These are phyloP conservation scores for Pantherophis vulpinus DNA, from an alignment of 2,797 vertebrate species.

Conservation along the genomic window DNA sequence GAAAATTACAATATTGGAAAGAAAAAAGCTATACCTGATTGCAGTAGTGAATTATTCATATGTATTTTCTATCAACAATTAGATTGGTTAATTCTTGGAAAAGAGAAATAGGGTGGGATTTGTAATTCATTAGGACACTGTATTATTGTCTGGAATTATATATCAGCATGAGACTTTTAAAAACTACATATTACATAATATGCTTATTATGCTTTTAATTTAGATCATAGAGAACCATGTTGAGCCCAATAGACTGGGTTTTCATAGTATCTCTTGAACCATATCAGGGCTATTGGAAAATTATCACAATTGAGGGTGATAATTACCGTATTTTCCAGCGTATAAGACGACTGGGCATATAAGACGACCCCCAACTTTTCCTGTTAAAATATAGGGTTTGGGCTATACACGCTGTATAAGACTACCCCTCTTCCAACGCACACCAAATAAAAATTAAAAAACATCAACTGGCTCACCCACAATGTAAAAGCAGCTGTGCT, in stretches of 20 bases:
- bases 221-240: not conserved
- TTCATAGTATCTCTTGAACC: not conserved
- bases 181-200: not conserved
- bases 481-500: too few species aligned
- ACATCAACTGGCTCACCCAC: too few species aligned
- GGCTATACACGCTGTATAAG: too few species aligned
- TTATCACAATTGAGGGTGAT: not conserved
- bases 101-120: not conserved
- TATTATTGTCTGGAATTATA: not conserved
- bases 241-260: not conserved
- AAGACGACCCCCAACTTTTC: too few species aligned
- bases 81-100: not conserved
- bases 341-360: too few species aligned
- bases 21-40: not conserved
- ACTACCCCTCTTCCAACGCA: too few species aligned
- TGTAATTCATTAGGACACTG: not conserved
- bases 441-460: too few species aligned
- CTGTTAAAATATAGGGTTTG: too few species aligned
- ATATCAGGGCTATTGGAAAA: not conserved
- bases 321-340: not conserved
- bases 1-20: not conserved
- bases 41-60: not conserved
- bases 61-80: not conserved
- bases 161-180: not conserved
- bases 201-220: not conserved